A percentile compares a stretch with the other conserved stretches of the same genome.
Conservation (phyloP, 2,797 vertebrate species). For the Zenarchopterus dispar region DNA sequence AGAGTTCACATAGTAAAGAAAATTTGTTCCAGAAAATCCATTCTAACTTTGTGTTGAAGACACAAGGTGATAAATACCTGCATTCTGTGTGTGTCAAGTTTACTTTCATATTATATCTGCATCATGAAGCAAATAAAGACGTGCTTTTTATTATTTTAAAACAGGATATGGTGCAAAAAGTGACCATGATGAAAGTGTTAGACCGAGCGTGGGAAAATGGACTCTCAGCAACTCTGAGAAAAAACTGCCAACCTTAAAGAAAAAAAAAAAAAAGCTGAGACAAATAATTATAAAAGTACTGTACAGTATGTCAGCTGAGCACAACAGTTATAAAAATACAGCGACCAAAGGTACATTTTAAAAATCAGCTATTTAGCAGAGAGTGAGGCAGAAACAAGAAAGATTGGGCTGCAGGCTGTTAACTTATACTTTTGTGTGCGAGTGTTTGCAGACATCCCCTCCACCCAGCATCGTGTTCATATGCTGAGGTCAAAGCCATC, state of each 20-base stretch:
- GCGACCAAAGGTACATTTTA: constrained; percentile 14
- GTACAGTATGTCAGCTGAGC: constrained; percentile 5
- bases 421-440: constrained; percentile 1
- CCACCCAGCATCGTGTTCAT: constrained; percentile 36
- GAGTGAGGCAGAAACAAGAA: constrained; percentile 1
- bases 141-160: constrained; percentile 6
- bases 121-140: constrained; percentile 48
- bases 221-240: constrained; percentile 32
- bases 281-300: constrained; percentile 18
- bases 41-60: constrained; percentile 26
- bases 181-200: constrained; percentile 12
- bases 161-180: constrained; percentile 12
- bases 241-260: constrained; percentile 19
- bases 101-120: constrained; percentile 25
- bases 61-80: constrained; percentile 27
- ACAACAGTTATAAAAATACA: constrained; percentile 18
- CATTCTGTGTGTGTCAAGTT: constrained; percentile 2
- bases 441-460: constrained; percentile 12
- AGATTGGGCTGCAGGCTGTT: constrained; percentile 25
- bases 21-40: constrained; percentile 2
- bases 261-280: constrained; percentile 40
- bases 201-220: constrained; percentile 13
- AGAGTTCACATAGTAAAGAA: constrained; percentile 14
- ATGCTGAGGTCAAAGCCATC: constrained; percentile 65
- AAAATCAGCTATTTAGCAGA: constrained; percentile 16